phyloP scores from a whole-genome alignment of 64 coral and sea anemone genomes.

The Platygyra sinensis region DNA sequence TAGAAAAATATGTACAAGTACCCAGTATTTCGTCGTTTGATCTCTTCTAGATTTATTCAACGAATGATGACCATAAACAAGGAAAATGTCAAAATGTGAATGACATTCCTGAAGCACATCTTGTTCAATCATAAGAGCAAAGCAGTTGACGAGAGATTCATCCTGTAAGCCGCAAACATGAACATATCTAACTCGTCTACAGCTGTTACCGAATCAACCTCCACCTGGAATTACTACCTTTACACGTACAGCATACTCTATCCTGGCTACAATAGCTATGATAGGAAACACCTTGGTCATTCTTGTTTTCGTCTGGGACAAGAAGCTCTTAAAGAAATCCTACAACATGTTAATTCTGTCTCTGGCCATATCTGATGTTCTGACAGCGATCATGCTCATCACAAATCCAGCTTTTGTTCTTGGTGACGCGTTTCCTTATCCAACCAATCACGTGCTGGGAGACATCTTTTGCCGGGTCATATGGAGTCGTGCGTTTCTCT shows the following conservation, averaged over 20 bases:
- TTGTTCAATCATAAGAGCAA: background rate
- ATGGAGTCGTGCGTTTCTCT: slow-evolving; percentile 41
- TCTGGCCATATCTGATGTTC: slow-evolving; percentile 34
- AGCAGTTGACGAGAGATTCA: background rate
- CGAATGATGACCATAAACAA: too few species aligned
- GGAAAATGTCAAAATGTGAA: too few species aligned
- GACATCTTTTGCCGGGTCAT: slow-evolving; percentile 32
- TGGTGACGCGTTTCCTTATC: slow-evolving; percentile 38
- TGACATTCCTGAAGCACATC: background rate
- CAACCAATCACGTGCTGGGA: background rate
- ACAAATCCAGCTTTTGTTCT: slow-evolving; percentile 37
- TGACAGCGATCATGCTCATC: slow-evolving; percentile 16
- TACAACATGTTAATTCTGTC: slow-evolving; percentile 54
- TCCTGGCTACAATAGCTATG: background rate
- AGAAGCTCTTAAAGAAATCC: slow-evolving; percentile 31
- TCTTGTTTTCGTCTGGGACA: slow-evolving; percentile 9
- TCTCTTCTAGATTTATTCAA: too few species aligned
- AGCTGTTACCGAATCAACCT: background rate
- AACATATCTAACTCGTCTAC: background rate
- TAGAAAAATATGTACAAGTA: too few species aligned
- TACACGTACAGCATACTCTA: background rate
- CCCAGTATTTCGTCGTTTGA: too few species aligned
- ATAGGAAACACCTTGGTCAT: slow-evolving; percentile 36
- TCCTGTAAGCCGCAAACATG: background rate
- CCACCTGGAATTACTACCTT: background rate